phyloP scores from a whole-genome alignment of 1,140 invertebrate species.

The Drosophila ambigua region DNA sequence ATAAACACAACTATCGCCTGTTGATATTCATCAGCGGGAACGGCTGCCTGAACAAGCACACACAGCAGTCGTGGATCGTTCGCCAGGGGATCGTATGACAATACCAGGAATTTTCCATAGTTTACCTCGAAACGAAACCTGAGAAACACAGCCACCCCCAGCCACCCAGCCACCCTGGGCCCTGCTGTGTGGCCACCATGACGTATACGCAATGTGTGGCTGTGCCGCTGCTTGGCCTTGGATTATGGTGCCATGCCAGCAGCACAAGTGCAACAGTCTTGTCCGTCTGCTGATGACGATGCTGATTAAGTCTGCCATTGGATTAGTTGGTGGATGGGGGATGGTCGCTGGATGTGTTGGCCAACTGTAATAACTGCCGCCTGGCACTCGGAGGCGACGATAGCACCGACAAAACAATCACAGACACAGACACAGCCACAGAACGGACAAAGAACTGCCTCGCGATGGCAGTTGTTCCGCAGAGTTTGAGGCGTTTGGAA shows the following conservation, averaged over 20 bases:
- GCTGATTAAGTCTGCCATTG: slow-evolving; percentile 41
- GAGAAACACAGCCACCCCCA: neutral
- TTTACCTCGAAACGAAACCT: slow-evolving; percentile 60
- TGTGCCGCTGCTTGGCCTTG: slow-evolving; percentile 18
- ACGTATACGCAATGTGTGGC: slow-evolving; percentile 59
- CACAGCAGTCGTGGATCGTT: slow-evolving; percentile 16
- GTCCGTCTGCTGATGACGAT: slow-evolving; percentile 18
- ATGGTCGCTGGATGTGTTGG: slow-evolving; percentile 32
- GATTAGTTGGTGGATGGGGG: slow-evolving; percentile 23
- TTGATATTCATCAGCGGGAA: neutral
- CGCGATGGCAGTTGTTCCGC: slow-evolving; percentile 42
- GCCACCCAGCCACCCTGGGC: too few species aligned
- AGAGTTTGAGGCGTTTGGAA: slow-evolving; percentile 53
- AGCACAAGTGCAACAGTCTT: slow-evolving; percentile 22
- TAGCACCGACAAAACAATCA: slow-evolving; percentile 56
- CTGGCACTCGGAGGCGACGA: slow-evolving; percentile 59
- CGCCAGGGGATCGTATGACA: slow-evolving; percentile 42
- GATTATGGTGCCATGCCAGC: slow-evolving; percentile 36
- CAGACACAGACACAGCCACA: slow-evolving; percentile 30
- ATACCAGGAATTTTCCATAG: slow-evolving; percentile 59
- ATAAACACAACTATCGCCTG: neutral
- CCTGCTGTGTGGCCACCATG: slow-evolving; percentile 18
- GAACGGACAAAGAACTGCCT: slow-evolving; percentile 46
- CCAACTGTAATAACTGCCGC: slow-evolving; percentile 77
- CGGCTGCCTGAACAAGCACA: slow-evolving; percentile 37